phyloP scores from a whole-genome alignment of 1,140 invertebrate genomes.

The Sminthurides bifidus region DNA sequence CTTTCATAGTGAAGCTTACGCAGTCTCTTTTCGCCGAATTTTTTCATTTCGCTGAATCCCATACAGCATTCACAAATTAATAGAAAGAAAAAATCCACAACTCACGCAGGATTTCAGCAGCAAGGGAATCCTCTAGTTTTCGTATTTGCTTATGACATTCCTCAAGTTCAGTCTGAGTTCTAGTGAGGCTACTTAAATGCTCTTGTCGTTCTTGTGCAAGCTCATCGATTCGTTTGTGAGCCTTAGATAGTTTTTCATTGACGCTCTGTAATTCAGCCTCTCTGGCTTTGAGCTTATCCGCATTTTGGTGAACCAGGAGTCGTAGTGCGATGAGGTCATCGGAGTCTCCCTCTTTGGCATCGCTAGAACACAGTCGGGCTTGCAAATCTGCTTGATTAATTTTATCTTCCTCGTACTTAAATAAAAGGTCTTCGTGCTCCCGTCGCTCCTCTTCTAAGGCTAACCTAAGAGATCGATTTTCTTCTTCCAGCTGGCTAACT shows the following conservation, averaged over 20 bases:
- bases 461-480: constrained; percentile 40
- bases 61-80: neutral
- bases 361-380: neutral
- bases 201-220: neutral
- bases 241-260: neutral
- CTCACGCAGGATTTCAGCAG: constrained; percentile 7
- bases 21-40: too few relatives aligned
- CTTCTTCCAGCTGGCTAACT: constrained; percentile 32
- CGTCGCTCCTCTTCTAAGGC: constrained; percentile 67
- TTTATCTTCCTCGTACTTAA: constrained; percentile 78
- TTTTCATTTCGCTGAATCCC: too few relatives aligned
- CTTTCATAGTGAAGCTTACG: too few relatives aligned
- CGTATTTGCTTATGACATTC: neutral
- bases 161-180: neutral
- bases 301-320: neutral
- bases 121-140: neutral
- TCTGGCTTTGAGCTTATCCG: neutral
- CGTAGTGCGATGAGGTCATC: neutral
- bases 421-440: constrained; percentile 82
- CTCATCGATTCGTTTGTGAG: neutral
- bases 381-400: constrained; percentile 39
- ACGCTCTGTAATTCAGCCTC: neutral
- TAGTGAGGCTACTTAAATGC: neutral
- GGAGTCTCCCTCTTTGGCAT: neutral
- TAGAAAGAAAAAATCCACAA: neutral